phyloP scores from a whole-genome alignment of 2,888 invertebrate species.

The Cistogaster globosa region DNA sequence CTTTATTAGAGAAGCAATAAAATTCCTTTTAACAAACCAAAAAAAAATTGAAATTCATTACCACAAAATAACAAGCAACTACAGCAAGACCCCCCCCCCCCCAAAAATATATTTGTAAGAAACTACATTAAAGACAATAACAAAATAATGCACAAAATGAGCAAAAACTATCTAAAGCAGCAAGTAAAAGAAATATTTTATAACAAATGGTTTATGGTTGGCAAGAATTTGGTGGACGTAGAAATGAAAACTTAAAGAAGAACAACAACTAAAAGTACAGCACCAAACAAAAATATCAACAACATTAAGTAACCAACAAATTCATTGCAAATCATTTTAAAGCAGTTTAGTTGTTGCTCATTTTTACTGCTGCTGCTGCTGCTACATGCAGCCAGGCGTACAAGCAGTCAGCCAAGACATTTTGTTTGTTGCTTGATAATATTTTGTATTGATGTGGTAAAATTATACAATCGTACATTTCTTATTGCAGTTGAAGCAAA shows the following conservation, averaged over 20 bases:
- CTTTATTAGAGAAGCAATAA: constrained; percentile 70
- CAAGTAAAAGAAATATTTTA: constrained; percentile 45
- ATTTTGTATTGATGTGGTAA: background rate
- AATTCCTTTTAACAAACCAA: constrained; percentile 61
- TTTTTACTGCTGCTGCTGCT: constrained; percentile 19
- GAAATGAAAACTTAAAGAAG: background rate
- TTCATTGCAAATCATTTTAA: constrained; percentile 61
- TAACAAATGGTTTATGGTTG: constrained; percentile 68
- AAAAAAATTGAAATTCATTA: constrained; percentile 64
- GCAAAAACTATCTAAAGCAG: constrained; percentile 8
- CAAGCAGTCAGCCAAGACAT: constrained; percentile 34
- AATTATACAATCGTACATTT: constrained; percentile 1
- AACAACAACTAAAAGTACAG: constrained; percentile 66
- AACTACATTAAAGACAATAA: constrained; percentile 31
- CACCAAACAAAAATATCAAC: constrained; percentile 70
- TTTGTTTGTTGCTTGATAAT: constrained; percentile 34
- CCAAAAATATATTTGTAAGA: too few relatives aligned
- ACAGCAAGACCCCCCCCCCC: background rate
- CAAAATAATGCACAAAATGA: constrained; percentile 43
- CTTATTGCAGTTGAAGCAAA: constrained; percentile 31
- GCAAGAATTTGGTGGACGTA: constrained; percentile 36
- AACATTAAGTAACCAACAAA: constrained; percentile 52
- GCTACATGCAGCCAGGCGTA: constrained; percentile 31
- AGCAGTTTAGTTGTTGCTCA: constrained; percentile 61
- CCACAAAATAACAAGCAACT: constrained; percentile 55